Conservation (phyloP, 2,113 vertebrate species). For the Piprites chloris region DNA sequence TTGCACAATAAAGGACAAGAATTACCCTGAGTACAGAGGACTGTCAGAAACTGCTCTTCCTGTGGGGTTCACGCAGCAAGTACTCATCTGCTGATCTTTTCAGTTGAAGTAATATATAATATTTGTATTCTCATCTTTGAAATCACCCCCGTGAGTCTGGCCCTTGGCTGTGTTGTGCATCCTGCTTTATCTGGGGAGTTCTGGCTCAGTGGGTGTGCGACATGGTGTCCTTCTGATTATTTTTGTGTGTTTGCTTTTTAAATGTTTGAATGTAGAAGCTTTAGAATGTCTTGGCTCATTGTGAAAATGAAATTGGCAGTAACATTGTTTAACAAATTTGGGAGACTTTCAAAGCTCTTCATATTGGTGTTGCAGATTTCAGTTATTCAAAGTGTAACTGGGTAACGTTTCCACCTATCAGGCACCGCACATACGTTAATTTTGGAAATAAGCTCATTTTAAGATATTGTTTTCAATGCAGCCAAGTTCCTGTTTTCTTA, state of each 20-base stretch:
- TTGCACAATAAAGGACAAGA: slow-evolving; percentile 12
- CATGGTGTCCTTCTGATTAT: slow-evolving; percentile 17
- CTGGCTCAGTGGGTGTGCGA: background rate
- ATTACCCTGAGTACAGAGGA: background rate
- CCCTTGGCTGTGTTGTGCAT: background rate
- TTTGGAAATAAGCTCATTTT: slow-evolving; percentile 57
- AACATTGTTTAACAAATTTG: slow-evolving; percentile 38
- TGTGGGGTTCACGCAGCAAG: slow-evolving; percentile 24
- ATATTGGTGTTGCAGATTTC: slow-evolving; percentile 5
- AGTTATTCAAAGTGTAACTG: slow-evolving; percentile 43
- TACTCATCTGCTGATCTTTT: slow-evolving; percentile 3
- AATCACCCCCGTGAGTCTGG: background rate
- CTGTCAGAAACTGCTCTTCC: background rate
- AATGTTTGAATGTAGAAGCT: slow-evolving; percentile 35
- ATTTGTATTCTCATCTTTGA: slow-evolving; percentile 3
- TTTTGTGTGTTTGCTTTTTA: slow-evolving; percentile 44
- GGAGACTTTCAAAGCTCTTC: slow-evolving; percentile 48
- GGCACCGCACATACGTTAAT: slow-evolving; percentile 43
- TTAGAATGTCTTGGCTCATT: slow-evolving; percentile 39
- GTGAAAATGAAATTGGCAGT: slow-evolving; percentile 51
- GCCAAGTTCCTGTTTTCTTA: slow-evolving; percentile 53
- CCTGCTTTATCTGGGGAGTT: background rate
- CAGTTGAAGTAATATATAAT: background rate
- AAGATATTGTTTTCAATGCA: slow-evolving; percentile 34
- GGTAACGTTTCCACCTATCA: slow-evolving; percentile 51